A percentile compares a stretch with the other conserved stretches of the same genome.
Conservation (phyloP, 2,888 invertebrate species). For the Rhopalosiphum nymphaeae region DNA sequence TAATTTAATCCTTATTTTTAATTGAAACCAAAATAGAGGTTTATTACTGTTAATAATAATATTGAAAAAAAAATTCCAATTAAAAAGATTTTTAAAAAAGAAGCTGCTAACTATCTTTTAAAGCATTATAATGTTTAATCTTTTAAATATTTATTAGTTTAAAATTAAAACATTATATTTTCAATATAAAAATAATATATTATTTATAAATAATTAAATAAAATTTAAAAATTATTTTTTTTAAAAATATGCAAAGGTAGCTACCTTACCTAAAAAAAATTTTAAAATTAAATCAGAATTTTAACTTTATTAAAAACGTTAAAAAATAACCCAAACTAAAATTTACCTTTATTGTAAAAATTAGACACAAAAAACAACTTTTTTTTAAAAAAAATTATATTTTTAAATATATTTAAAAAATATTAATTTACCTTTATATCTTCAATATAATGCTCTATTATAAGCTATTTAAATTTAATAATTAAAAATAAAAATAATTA, state of each 20-base stretch:
- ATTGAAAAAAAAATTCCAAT: conserved; percentile 20
- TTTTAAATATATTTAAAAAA: background rate
- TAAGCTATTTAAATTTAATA: too few species aligned
- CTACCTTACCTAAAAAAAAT: too few species aligned
- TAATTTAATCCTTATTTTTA: conserved; percentile 18
- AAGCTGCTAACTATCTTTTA: conserved; percentile 32
- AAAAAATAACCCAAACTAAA: too few species aligned
- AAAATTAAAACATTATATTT: background rate
- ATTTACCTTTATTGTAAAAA: too few species aligned
- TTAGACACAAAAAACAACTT: too few species aligned
- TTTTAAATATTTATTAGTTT: conserved; percentile 31
- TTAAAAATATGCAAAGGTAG: too few species aligned
- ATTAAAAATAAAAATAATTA: too few species aligned
- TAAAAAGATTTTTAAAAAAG: conserved; percentile 17
- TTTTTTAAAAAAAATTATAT: too few species aligned
- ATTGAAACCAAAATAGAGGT: conserved; percentile 26
- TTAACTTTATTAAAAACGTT: too few species aligned
- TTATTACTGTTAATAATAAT: conserved; percentile 54
- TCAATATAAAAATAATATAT: conserved; percentile 67
- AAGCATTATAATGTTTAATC: conserved; percentile 25
- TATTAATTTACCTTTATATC: background rate
- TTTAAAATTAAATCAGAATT: too few species aligned
- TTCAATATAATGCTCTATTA: too few species aligned
- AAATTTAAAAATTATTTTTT: conserved; percentile 77
- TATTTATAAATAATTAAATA: conserved; percentile 73